Base-by-base conservation (phyloP, 2,113 vertebrate genomes). In the Himantopus leucocephalus region DNA sequence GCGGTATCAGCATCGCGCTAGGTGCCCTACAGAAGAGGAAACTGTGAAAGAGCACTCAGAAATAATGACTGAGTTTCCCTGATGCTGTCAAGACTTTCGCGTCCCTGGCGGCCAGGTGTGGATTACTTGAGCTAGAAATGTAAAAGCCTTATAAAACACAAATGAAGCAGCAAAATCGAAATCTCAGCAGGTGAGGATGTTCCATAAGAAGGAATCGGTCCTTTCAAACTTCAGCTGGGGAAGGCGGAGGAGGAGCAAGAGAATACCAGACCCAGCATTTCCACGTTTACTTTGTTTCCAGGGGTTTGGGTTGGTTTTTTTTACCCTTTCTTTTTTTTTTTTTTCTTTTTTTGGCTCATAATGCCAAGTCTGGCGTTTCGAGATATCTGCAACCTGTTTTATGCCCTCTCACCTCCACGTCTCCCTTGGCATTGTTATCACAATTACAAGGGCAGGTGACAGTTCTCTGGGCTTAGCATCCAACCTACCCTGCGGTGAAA, bases 81-180 rank as follows among this genome's bases (percentile, higher is more conserved):
- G 93, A 96, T 88, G 60, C 83, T 93, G 90, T 96, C 96, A 94
- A 85, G 88, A 83, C 62, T 89, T 92, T 87, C 73, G 70, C 89
- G 83, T 95, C 83, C 45, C 84, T 48, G 53, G n/a, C 87, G 48
- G 22, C 95, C 95, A 85, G 91, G 92, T 96, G 91, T 63, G 79
- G 92, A 91, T 96, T 95, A 82, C 91, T 95, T 94, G 95, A 97
- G 60, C 77, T 96, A 79, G 72, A 90, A 96, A 90, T 77, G 75
- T 95, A 95, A 96, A 97, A 93, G 82, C 88, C 27, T 22, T 88
- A 79, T 90, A 93, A 97, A 96, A 96, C 66, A 94, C 87, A 95
- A 95, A 92, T 95, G 91, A 93, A 88, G 82, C 56, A 73, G 32
- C 75, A 79, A 63, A 88, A 85, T 66, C 48, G 24, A 82, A 60